These are phyloP conservation scores for Rhimphoctona megacephalus DNA, from an alignment of 2,888 invertebrate genomes.

Conservation along the genomic window DNA sequence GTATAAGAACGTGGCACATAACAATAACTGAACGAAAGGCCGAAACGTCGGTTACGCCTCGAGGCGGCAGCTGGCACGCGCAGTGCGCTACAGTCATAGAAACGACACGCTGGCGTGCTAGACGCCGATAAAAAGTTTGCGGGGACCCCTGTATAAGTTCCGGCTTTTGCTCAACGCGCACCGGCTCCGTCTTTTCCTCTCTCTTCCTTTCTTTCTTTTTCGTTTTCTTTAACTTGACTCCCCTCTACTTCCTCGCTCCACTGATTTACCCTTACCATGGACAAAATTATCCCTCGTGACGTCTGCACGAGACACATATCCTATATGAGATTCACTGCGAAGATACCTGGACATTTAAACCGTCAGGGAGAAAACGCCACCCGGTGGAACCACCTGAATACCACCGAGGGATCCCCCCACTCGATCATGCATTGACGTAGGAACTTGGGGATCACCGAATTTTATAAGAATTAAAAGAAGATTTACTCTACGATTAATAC, in stretches of 20 bases:
- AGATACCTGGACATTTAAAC: slow-evolving; percentile 84
- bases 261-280: slow-evolving; percentile 55
- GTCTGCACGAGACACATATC: slow-evolving; percentile 62
- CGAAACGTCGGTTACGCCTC: slow-evolving; percentile 85
- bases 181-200: slow-evolving; percentile 66
- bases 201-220: slow-evolving; percentile 61
- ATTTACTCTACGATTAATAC: not conserved
- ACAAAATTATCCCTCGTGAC: slow-evolving; percentile 77
- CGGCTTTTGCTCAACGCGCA: slow-evolving; percentile 50
- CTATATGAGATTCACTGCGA: slow-evolving; percentile 68
- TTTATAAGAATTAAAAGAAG: slow-evolving; percentile 12
- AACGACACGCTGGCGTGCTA: slow-evolving; percentile 51
- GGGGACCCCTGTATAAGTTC: slow-evolving; percentile 42
- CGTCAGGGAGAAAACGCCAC: slow-evolving; percentile 74
- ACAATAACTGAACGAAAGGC: slow-evolving; percentile 82
- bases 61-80: slow-evolving; percentile 84
- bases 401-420: slow-evolving; percentile 80
- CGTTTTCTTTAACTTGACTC: slow-evolving; percentile 67
- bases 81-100: slow-evolving; percentile 75
- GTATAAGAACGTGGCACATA: slow-evolving; percentile 69
- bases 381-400: slow-evolving; percentile 82
- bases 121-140: slow-evolving; percentile 65
- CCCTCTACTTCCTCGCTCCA: slow-evolving; percentile 40
- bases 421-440: slow-evolving; percentile 76
- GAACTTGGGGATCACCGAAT: slow-evolving; percentile 48